These are phyloP conservation scores for Brachionus rubens DNA, from an alignment of 1,140 invertebrate genomes.

Conservation along the genomic window DNA sequence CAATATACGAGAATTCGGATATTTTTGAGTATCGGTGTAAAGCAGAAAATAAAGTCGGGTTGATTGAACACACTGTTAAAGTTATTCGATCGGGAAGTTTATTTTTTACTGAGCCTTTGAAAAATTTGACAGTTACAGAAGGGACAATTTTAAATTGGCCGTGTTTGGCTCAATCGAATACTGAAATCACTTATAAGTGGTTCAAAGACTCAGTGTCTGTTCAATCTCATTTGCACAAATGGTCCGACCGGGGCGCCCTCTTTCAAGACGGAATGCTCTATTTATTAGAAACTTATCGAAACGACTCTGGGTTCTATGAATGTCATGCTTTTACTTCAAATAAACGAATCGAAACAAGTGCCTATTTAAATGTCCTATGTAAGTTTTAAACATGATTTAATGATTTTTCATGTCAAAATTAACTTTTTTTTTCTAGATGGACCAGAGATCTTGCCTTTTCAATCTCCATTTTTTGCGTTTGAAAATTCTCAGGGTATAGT, in stretches of 20 bases:
- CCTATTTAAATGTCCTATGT: slow-evolving; percentile 41
- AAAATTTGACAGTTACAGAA: slow-evolving; percentile 44
- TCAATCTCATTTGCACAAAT: slow-evolving; percentile 36
- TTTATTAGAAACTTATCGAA: slow-evolving; percentile 45
- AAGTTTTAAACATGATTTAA: too few relatives aligned
- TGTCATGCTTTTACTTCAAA: slow-evolving; percentile 35
- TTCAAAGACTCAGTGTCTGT: slow-evolving; percentile 36
- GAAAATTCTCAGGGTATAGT: slow-evolving; percentile 11
- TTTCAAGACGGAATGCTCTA: slow-evolving; percentile 46
- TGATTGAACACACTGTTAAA: slow-evolving; percentile 35
- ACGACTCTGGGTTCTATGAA: slow-evolving; percentile 40
- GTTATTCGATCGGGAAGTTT: slow-evolving; percentile 43
- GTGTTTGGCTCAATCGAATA: slow-evolving; percentile 42
- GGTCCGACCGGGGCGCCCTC: slow-evolving; percentile 30
- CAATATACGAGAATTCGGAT: background rate
- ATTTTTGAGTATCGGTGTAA: slow-evolving; percentile 40
- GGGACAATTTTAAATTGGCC: slow-evolving; percentile 45
- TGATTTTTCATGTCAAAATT: too few relatives aligned
- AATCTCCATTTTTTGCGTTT: slow-evolving; percentile 9
- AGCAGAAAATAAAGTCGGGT: slow-evolving; percentile 21
- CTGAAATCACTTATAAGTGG: slow-evolving; percentile 45
- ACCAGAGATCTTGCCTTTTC: slow-evolving; percentile 41
- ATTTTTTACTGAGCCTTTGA: slow-evolving; percentile 40
- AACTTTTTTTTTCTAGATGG: slow-evolving; percentile 21
- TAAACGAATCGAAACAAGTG: slow-evolving; percentile 25